A percentile compares a stretch with the other conserved stretches of the same genome.
Evolutionary conservation across 2,797 vertebrate species (phyloP).

Genomic region (Rhinichthys osculus): DNA sequence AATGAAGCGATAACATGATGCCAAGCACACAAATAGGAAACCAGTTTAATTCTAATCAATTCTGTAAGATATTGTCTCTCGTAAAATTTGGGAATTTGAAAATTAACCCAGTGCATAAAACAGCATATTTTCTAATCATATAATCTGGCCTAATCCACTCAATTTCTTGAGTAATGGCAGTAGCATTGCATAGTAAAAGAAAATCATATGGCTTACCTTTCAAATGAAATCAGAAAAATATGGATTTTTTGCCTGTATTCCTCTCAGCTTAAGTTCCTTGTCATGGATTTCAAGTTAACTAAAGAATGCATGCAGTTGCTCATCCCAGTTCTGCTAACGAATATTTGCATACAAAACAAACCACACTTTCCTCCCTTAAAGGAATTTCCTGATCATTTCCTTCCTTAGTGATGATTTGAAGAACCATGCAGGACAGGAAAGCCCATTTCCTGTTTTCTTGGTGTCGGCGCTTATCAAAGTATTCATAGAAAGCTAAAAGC

Average conservation of each 20-base stretch:
- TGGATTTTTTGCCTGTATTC: neutral
- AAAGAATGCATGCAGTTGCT: slow-evolving; percentile 39
- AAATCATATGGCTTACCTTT: slow-evolving; percentile 56
- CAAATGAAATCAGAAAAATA: slow-evolving; percentile 33
- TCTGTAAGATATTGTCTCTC: neutral
- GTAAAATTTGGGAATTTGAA: neutral
- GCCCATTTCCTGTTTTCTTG: slow-evolving; percentile 82
- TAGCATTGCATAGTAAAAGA: neutral
- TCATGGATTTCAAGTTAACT: neutral
- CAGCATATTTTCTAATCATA: no score
- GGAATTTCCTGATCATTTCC: slow-evolving; percentile 84
- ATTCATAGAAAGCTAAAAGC: slow-evolving; percentile 23
- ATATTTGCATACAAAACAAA: slow-evolving; percentile 79
- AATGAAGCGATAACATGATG: neutral
- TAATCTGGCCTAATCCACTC: neutral
- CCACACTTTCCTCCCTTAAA: slow-evolving; percentile 76
- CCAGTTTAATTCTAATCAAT: neutral
- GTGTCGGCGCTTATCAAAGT: slow-evolving; percentile 14
- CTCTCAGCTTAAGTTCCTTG: neutral
- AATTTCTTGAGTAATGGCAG: neutral
- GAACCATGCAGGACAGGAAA: slow-evolving; percentile 69
- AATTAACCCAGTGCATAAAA: neutral
- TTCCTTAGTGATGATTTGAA: slow-evolving; percentile 79
- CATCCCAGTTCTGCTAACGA: slow-evolving; percentile 73
- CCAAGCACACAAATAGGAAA: neutral